These are phyloP conservation scores for Steatocranus sp. DNA, from an alignment of 2,797 vertebrate genomes.

Conservation along the genomic window DNA sequence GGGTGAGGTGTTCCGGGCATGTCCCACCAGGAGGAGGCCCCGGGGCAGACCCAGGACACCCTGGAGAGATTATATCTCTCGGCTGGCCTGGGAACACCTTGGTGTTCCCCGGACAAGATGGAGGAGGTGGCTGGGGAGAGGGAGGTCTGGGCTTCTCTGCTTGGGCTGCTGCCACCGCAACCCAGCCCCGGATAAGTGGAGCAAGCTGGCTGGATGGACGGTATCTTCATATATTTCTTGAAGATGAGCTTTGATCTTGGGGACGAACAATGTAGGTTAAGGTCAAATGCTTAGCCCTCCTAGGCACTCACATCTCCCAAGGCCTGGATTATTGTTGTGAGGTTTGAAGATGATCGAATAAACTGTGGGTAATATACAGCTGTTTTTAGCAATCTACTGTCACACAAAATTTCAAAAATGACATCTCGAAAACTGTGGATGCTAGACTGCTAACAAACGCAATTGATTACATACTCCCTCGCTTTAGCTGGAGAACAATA, in stretches of 20 bases:
- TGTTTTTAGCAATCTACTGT: background rate
- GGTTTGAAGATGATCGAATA: background rate
- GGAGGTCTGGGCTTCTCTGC: background rate
- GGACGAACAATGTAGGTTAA: background rate
- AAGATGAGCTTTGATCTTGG: background rate
- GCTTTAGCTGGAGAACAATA: background rate
- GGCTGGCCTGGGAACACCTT: background rate
- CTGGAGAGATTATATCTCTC: background rate
- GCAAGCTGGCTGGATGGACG: background rate
- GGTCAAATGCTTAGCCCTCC: background rate
- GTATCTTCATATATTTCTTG: background rate
- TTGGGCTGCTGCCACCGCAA: rapidly evolving
- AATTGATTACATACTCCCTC: background rate
- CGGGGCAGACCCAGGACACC: background rate
- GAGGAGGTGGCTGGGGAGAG: background rate
- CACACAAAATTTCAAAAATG: background rate
- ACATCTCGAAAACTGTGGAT: background rate
- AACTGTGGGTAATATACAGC: background rate
- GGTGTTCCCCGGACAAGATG: background rate
- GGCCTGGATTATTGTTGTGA: background rate
- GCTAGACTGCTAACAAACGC: rapidly evolving
- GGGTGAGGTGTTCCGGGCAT: background rate
- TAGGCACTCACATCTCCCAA: background rate
- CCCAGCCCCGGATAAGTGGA: rapidly evolving
- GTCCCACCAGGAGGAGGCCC: background rate